Conservation (phyloP, 2,888 invertebrate species). For the Tachina lurida region DNA sequence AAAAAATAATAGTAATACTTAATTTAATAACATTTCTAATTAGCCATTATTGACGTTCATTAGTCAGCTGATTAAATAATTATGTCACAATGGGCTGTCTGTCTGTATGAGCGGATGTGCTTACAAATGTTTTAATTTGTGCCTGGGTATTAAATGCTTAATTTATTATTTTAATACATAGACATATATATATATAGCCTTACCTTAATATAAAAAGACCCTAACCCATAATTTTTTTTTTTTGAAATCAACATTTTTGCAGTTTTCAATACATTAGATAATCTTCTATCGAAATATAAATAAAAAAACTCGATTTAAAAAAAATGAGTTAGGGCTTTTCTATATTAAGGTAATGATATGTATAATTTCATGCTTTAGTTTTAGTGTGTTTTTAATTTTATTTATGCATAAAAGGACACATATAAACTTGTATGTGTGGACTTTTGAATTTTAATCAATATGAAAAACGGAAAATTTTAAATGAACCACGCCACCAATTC, state of each 20-base stretch:
- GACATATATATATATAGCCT: too few species aligned
- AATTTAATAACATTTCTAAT: conserved; percentile 64
- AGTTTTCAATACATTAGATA: too few species aligned
- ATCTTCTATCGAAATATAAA: too few species aligned
- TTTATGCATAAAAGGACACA: conserved; percentile 5
- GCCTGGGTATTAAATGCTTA: conserved; percentile 36
- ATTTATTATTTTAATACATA: conserved; percentile 4
- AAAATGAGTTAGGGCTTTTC: too few species aligned
- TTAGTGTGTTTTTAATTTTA: not conserved
- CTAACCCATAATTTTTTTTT: too few species aligned
- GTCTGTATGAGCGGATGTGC: conserved; percentile 13
- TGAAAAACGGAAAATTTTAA: too few species aligned
- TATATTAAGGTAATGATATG: too few species aligned
- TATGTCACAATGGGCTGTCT: conserved; percentile 66
- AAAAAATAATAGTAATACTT: conserved; percentile 26
- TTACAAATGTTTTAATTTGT: conserved; percentile 18
- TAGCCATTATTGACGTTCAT: conserved; percentile 69
- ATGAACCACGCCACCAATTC: too few species aligned
- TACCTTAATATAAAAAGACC: too few species aligned
- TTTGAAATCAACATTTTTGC: too few species aligned
- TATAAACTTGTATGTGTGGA: not conserved
- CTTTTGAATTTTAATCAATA: not conserved
- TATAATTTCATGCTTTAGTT: conserved; percentile 7
- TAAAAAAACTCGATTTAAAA: too few species aligned
- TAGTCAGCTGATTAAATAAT: conserved; percentile 69